Base-by-base conservation (phyloP, 2,888 invertebrate genomes). In the Cloeon dipterum region DNA sequence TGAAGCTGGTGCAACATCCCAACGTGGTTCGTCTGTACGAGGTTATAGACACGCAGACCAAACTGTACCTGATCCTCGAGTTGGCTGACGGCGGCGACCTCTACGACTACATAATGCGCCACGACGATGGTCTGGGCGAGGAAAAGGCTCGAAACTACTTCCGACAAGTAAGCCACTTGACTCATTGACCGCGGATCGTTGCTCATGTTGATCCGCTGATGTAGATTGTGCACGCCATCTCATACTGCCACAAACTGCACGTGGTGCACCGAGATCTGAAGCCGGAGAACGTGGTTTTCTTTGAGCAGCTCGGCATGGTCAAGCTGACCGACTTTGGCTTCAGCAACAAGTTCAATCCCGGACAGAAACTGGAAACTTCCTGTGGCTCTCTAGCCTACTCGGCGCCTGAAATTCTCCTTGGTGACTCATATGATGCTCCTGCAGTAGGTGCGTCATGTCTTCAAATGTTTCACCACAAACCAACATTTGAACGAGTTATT, bases 271-370 rank as follows among this genome's bases (percentile, higher is more conserved):
- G 98, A 45, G 98, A 98, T 63, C 66, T 98, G 45, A 98, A 98
- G 61, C 98, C 96, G 11, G 98, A 98, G 61, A 98, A 99, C 65
- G 96, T 98, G 41, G 93, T 99, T 35, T 96, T 96, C 63, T 98
- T 98, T 58, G 89, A 94, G 60, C 88, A 91, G 61, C 65, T 86
- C 49, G 91, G 91, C 40, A 73, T 89, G 55, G 96, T 98, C 21
- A 99, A 98, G 63, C 66, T 98, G 53, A 98, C 98, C 42, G 98
- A 99, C 62, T 98, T 98, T 63, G 98, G 93, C 55, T 77, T 77
- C 52, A 94, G 94, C 61, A 98, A 99, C 65, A 76, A 79, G 58
- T 85, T 85, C 59, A 85, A 78, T 52, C 94, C 94, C 17, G 96
- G 94, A 35, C 86, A 89, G 59, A 91, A 93, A 55, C 59, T 96